Evolutionary conservation across 1,140 invertebrate genomes (phyloP).

Genomic region (Oedothorax gibbosus): DNA sequence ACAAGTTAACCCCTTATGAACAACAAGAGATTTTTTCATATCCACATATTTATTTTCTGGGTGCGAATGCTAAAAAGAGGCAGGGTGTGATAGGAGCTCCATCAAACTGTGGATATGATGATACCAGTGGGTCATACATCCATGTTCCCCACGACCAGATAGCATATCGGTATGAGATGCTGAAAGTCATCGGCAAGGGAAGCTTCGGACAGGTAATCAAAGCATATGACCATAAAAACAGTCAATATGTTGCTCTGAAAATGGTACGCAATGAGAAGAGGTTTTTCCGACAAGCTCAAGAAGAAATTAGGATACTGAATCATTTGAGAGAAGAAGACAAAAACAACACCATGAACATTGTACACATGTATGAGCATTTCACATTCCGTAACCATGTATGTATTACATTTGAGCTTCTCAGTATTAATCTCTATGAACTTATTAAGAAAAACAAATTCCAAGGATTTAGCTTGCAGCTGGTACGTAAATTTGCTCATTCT

Average conservation of each 20-base stretch:
- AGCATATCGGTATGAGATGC: constrained; percentile 95
- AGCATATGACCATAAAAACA: constrained; percentile 96
- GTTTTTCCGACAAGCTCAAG: constrained; percentile 98
- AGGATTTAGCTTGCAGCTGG: constrained; percentile 95
- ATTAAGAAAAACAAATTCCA: constrained; percentile 99
- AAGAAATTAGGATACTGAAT: constrained; percentile 97
- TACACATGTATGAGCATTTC: constrained; percentile 99
- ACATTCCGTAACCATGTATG: constrained; percentile 99
- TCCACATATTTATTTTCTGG: constrained; percentile 95
- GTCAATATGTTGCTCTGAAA: constrained; percentile 95
- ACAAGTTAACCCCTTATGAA: constrained; percentile 94
- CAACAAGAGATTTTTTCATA: constrained; percentile 95
- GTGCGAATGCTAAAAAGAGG: constrained; percentile 93
- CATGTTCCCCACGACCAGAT: constrained; percentile 98
- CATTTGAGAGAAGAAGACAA: constrained; percentile 96
- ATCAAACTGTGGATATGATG: constrained; percentile 93
- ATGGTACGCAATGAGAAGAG: constrained; percentile 99
- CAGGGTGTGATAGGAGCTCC: constrained; percentile 86
- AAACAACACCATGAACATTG: constrained; percentile 99
- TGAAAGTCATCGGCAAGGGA: constrained; percentile 98
- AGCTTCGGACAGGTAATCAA: constrained; percentile 99
- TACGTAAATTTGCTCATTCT: constrained; percentile 98
- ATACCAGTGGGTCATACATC: constrained; percentile 97
- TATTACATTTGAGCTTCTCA: constrained; percentile 98
- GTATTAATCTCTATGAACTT: constrained; percentile 98